These are phyloP conservation scores for Sphecodes monilicornis DNA, from an alignment of 2,888 invertebrate species.

Conservation along the genomic window DNA sequence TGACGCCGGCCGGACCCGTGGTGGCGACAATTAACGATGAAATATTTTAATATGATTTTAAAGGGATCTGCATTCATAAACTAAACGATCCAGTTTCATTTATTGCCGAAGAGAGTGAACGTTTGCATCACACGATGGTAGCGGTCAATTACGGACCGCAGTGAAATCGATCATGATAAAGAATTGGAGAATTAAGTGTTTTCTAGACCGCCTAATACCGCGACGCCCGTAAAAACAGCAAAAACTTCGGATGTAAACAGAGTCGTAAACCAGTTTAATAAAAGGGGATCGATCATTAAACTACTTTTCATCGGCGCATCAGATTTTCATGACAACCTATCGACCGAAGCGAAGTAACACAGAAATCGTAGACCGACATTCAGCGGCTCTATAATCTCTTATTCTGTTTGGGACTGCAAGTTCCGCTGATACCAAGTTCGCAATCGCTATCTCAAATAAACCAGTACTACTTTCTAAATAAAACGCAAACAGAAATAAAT, in stretches of 20 bases:
- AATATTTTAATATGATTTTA: no score
- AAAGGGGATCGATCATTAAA: constrained; percentile 52
- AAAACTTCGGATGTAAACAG: constrained; percentile 52
- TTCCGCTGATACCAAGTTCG: neutral
- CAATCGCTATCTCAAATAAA: constrained; percentile 6
- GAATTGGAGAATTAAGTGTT: constrained; percentile 33
- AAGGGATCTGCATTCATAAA: neutral
- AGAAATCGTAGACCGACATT: neutral
- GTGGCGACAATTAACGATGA: no score
- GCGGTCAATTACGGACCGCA: constrained; percentile 17
- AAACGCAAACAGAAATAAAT: neutral
- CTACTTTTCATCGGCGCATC: constrained; percentile 25
- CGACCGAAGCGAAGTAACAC: neutral
- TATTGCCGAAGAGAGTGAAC: no score
- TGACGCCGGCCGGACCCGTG: no score
- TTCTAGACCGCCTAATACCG: constrained; percentile 13
- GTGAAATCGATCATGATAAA: constrained; percentile 25
- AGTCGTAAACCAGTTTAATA: constrained; percentile 52
- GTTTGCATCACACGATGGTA: neutral
- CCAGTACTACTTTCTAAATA: constrained; percentile 6
- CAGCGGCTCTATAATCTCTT: neutral
- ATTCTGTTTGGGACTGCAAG: neutral
- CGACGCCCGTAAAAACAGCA: neutral
- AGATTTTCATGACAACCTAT: neutral
- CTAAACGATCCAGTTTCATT: neutral